These are phyloP conservation scores for Macroramphosus scolopax DNA, from an alignment of 2,797 vertebrate species.

Conservation along the genomic window DNA sequence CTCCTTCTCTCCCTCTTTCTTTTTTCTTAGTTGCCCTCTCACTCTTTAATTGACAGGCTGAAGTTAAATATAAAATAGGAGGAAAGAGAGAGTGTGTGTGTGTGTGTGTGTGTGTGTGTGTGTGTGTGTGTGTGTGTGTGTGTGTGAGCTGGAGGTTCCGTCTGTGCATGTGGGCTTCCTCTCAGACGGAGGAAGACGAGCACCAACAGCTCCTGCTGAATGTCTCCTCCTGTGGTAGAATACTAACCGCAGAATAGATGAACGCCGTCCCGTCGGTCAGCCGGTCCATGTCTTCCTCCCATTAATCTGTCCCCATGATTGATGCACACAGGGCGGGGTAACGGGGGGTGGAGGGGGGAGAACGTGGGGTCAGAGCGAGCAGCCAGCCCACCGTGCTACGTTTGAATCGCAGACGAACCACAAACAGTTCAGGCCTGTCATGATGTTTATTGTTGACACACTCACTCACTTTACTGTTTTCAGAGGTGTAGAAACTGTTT, in stretches of 20 bases:
- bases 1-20: constrained; percentile 75
- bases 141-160: constrained; percentile 2
- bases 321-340: constrained; percentile 59
- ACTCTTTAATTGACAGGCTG: constrained; percentile 97
- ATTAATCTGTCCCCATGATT: constrained; percentile 83
- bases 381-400: constrained; percentile 40
- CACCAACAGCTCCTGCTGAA: constrained; percentile 77
- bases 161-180: constrained; percentile 6
- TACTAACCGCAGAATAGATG: constrained; percentile 87
- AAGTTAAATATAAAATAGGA: constrained; percentile 91
- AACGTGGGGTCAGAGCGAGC: constrained; percentile 71
- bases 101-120: not conserved
- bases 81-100: constrained; percentile 55
- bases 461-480: no score
- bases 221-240: constrained; percentile 85
- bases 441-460: no score
- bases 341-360: constrained; percentile 36
- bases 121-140: constrained; percentile 3
- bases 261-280: constrained; percentile 84
- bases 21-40: constrained; percentile 75
- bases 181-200: constrained; percentile 23
- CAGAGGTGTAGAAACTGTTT: no score
- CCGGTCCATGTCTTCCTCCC: constrained; percentile 83
- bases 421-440: no score
- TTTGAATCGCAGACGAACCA: no score